phyloP scores from a whole-genome alignment of 2,113 vertebrate genomes.

The Siniperca chuatsi region DNA sequence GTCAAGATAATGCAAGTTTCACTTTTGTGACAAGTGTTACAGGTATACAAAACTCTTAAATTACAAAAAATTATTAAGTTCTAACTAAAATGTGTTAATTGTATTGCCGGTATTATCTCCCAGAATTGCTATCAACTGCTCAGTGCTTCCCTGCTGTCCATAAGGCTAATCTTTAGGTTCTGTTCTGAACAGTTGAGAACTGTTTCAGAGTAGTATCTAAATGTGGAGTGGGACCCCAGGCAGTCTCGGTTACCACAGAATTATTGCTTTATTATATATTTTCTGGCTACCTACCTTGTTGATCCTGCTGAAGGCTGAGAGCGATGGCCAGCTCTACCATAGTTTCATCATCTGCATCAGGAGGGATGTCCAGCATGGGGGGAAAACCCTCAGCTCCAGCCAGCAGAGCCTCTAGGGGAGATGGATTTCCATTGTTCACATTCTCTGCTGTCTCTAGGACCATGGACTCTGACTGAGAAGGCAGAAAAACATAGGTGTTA shows the following conservation, averaged over 20 bases:
- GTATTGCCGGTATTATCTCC: background rate
- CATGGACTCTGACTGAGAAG: constrained; percentile 94
- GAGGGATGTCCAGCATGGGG: constrained; percentile 98
- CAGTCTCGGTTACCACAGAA: background rate
- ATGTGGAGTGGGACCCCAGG: background rate
- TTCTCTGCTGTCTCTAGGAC: constrained; percentile 97
- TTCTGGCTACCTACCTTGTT: constrained; percentile 89
- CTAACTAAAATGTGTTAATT: background rate
- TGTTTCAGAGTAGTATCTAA: background rate
- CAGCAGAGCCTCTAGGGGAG: constrained; percentile 95
- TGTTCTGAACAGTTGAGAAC: background rate
- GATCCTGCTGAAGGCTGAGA: constrained; percentile 97
- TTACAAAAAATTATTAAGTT: background rate
- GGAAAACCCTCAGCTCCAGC: constrained; percentile 98
- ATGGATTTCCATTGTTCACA: constrained; percentile 97
- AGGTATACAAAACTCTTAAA: background rate
- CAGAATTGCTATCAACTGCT: background rate
- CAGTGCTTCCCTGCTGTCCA: background rate
- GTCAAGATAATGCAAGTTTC: constrained; percentile 2
- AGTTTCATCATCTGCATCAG: constrained; percentile 98
- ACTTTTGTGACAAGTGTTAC: constrained; percentile 7
- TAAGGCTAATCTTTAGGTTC: background rate
- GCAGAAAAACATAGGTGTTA: constrained; percentile 46
- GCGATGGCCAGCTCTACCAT: constrained; percentile 99
- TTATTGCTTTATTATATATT: background rate